Base-by-base conservation (phyloP, 2,888 invertebrate genomes). In the Aphidoletes aphidimyza region DNA sequence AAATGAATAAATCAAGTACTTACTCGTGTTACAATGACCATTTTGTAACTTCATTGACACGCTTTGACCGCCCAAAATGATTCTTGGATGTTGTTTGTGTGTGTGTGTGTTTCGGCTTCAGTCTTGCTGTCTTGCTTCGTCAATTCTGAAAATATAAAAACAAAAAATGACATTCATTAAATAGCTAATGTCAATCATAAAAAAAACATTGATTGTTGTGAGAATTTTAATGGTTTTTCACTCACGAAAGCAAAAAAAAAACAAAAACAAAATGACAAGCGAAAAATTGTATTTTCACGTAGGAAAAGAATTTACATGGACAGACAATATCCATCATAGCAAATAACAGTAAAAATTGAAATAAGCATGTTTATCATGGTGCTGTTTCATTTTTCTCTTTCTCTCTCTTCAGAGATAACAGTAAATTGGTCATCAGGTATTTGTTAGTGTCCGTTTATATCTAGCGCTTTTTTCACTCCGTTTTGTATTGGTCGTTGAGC, bases 1-100 rank as follows among this genome's bases (percentile, higher is more conserved):
- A 17, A 39, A 8, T 39, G n/a, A n/a, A n/a, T 39, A 22, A 54
- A 54, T 5, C n/a, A 5, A 54, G 14, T 87, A 91, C 93, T 92
- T 90, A 94, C 94, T 92, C 94, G 93, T 92, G 94, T 94, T 92
- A 94, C 94, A 91, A 94, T 94, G 92, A 94, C 94, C 94, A 94
- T 94, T 91, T 92, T 92, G 91, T 88, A 88, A 89, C 90, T 89
- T 90, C 90, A 90, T 90, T 90, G 90, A 84, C 84, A 30, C 84
- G 69, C 17, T 69, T 69, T 69, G 14, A 14, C 30, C 30, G 3
- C 69, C 34, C 34, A 69, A 69, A 69, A 30, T 11, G 14, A 14
- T 47, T 17, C 19, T 47, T 14, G 22, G 54, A 26, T 22, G 54
- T 54, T n/a, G n/a, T n/a, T n/a, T n/a, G n/a, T n/a, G n/a, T n/a